Percentiles rank a stretch among this genome's conserved stretches.
These are phyloP conservation scores for Argyrosomus japonicus DNA, from an alignment of 2,113 vertebrate genomes.

Conservation along the genomic window DNA sequence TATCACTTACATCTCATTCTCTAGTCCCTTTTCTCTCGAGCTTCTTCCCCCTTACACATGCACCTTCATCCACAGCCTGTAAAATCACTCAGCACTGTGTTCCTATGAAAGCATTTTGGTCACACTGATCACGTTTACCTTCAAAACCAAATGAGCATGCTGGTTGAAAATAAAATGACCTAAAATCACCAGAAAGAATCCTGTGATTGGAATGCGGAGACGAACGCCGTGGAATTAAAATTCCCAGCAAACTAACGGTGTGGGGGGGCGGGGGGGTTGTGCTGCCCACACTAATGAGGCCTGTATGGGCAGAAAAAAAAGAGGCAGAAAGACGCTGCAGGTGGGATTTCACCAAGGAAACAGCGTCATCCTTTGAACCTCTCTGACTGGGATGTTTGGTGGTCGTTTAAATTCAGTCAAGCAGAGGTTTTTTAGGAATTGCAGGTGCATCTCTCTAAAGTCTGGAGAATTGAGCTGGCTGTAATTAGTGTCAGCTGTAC, in stretches of 20 bases:
- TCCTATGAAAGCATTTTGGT: constrained; percentile 14
- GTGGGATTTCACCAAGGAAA: constrained; percentile 69
- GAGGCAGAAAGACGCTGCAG: constrained; percentile 62
- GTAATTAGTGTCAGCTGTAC: constrained; percentile 69
- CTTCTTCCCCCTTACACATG: neutral
- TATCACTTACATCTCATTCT: constrained; percentile 1
- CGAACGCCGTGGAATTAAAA: constrained; percentile 55
- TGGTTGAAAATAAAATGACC: constrained; percentile 47
- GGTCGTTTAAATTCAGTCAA: constrained; percentile 60
- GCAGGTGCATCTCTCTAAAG: constrained; percentile 69
- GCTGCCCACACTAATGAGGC: constrained; percentile 70
- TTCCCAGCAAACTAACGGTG: constrained; percentile 44
- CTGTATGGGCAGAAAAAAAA: constrained; percentile 22
- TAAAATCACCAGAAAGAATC: constrained; percentile 43
- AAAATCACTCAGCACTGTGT: constrained; percentile 11
- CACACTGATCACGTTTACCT: constrained; percentile 41
- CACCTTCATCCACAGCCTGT: constrained; percentile 9
- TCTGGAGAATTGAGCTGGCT: constrained; percentile 42
- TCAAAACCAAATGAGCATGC: constrained; percentile 30
- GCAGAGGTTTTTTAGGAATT: constrained; percentile 49
- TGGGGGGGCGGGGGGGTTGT: constrained; percentile 17
- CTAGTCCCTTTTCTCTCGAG: neutral
- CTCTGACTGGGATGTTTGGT: constrained; percentile 62
- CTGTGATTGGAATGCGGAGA: constrained; percentile 35
- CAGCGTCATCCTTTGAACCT: constrained; percentile 68